A percentile compares a stretch with the other conserved stretches of the same genome.
Evolutionary conservation across 2,113 vertebrate species (phyloP).

Genomic region (Apteryx owenii): DNA sequence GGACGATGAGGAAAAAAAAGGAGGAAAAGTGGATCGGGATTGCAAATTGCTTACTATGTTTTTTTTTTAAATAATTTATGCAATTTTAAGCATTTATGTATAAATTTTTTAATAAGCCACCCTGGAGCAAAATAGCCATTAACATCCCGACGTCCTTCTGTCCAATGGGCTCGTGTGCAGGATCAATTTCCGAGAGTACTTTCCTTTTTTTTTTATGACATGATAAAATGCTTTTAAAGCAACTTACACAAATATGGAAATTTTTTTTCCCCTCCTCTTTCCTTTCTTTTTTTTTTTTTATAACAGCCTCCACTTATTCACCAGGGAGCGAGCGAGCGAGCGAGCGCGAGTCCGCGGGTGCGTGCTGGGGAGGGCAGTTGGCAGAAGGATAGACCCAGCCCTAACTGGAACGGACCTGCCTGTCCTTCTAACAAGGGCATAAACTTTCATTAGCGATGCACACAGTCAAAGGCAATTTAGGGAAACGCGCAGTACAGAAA

Average conservation of each 20-base stretch:
- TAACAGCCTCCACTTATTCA: slow-evolving; percentile 89
- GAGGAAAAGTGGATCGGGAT: slow-evolving; percentile 68
- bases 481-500: slow-evolving; percentile 92
- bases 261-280: slow-evolving; percentile 76
- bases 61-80: slow-evolving; percentile 99
- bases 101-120: slow-evolving; percentile 99
- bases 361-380: slow-evolving; percentile 71
- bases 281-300: slow-evolving; percentile 60
- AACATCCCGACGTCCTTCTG: slow-evolving; percentile 99
- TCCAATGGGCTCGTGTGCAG: slow-evolving; percentile 97
- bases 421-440: slow-evolving; percentile 99
- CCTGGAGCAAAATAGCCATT: slow-evolving; percentile 99
- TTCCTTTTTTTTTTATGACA: slow-evolving; percentile 96
- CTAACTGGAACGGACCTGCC: slow-evolving; percentile 95
- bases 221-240: slow-evolving; percentile 99
- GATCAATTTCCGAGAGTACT: slow-evolving; percentile 96
- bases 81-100: slow-evolving; percentile 99
- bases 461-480: slow-evolving; percentile 99
- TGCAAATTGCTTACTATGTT: slow-evolving; percentile 95
- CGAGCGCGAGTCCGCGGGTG: not conserved
- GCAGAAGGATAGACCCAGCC: slow-evolving; percentile 90
- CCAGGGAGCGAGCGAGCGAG: slow-evolving; percentile 71
- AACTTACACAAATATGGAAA: slow-evolving; percentile 99
- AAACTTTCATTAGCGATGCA: slow-evolving; percentile 99
- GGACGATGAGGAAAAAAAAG: slow-evolving; percentile 35